Evolutionary conservation across 2,113 vertebrate genomes (phyloP).

Genomic region (Coreoperca whiteheadi): DNA sequence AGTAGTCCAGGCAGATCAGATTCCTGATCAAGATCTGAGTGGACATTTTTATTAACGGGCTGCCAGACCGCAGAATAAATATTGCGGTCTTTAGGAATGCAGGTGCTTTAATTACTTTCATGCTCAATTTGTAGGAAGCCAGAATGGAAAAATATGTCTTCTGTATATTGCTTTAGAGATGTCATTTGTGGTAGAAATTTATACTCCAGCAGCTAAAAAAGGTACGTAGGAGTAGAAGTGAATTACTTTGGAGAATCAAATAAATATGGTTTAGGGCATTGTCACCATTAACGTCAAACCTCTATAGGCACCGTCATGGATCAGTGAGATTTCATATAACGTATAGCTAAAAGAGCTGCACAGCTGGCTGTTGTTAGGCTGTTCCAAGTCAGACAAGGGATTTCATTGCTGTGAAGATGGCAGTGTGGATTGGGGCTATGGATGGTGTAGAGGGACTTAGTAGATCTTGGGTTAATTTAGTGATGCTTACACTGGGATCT

Average conservation of each 20-base stretch:
- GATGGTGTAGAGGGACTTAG: conserved; percentile 48
- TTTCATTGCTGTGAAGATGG: conserved; percentile 60
- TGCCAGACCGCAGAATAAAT: conserved; percentile 77
- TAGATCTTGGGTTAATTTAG: conserved; percentile 70
- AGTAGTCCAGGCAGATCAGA: conserved; percentile 74
- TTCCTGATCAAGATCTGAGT: conserved; percentile 75
- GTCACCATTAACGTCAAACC: conserved; percentile 44
- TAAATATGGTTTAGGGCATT: conserved; percentile 51
- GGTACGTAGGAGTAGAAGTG: background rate
- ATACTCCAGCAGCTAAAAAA: conserved; percentile 21
- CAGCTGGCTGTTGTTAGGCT: conserved; percentile 62
- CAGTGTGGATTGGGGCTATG: conserved; percentile 46
- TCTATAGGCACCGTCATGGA: conserved; percentile 52
- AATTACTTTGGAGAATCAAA: conserved; percentile 42
- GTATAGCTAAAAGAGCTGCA: conserved; percentile 39
- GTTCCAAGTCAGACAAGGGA: conserved; percentile 44
- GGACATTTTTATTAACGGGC: conserved; percentile 82
- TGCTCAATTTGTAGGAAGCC: conserved; percentile 74
- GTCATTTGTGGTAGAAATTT: conserved; percentile 25
- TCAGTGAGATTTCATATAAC: conserved; percentile 56
- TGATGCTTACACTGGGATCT: conserved; percentile 59
- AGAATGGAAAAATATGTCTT: conserved; percentile 64
- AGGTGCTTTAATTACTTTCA: conserved; percentile 82
- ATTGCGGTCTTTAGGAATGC: conserved; percentile 69
- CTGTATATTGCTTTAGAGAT: conserved; percentile 49